Percentiles rank a stretch among this genome's conserved stretches.
Conservation (phyloP, 2,888 invertebrate species). For the Torymus auratus region DNA sequence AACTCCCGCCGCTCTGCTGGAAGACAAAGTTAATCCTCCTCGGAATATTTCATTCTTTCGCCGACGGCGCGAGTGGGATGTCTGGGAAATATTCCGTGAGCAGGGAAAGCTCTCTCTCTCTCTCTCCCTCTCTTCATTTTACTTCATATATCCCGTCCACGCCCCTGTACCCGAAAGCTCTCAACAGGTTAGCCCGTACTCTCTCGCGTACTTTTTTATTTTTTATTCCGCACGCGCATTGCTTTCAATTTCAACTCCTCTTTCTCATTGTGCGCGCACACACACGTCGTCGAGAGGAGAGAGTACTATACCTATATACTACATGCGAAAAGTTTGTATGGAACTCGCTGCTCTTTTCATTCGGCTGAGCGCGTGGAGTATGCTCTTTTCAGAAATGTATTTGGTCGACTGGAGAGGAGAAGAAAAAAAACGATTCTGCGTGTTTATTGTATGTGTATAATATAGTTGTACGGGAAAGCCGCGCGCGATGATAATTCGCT, state of each 20-base stretch:
- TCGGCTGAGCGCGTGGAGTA: background rate
- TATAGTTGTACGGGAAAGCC: background rate
- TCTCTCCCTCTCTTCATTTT: slow-evolving; percentile 58
- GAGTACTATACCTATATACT: too few relatives aligned
- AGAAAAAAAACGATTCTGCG: background rate
- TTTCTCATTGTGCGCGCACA: background rate
- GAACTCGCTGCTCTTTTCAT: slow-evolving; percentile 17
- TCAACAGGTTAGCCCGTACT: slow-evolving; percentile 68
- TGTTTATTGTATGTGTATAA: background rate
- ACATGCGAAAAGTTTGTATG: slow-evolving; percentile 1
- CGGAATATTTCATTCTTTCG: slow-evolving; percentile 25
- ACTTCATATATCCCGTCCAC: too few relatives aligned
- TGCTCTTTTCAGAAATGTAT: slow-evolving; percentile 20
- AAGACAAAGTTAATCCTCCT: slow-evolving; percentile 15
- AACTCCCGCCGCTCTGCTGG: too few relatives aligned
- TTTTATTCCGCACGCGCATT: background rate
- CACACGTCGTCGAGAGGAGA: too few relatives aligned
- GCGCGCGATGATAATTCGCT: too few relatives aligned
- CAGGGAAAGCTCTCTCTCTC: slow-evolving; percentile 63
- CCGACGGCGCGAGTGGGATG: slow-evolving; percentile 45
- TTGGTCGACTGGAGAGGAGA: background rate
- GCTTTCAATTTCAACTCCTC: slow-evolving; percentile 19
- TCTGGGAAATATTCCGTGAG: slow-evolving; percentile 69
- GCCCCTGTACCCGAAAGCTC: slow-evolving; percentile 59
- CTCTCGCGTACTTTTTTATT: background rate